phyloP scores from a whole-genome alignment of 2,888 invertebrate species.

The Tetramorium bicarinatum region DNA sequence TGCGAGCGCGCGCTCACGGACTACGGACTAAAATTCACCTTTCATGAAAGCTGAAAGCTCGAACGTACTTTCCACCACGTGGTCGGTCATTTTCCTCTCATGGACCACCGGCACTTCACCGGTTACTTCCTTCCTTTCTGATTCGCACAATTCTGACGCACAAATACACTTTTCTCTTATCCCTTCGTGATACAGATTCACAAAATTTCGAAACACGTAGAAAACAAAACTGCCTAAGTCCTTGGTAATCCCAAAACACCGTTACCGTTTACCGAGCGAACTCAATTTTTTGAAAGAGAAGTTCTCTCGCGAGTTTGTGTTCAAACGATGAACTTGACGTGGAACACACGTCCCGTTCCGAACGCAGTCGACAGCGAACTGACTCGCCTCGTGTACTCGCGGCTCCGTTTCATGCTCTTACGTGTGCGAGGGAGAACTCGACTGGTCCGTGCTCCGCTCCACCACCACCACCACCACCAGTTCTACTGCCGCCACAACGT shows the following conservation, averaged over 20 bases:
- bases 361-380: conserved; percentile 80
- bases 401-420: conserved; percentile 65
- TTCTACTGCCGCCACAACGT: conserved; percentile 6
- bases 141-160: conserved; percentile 64
- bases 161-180: conserved; percentile 41
- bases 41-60: conserved; percentile 82
- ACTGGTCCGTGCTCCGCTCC: conserved; percentile 65
- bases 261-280: not conserved
- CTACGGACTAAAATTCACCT: conserved; percentile 78
- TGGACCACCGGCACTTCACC: conserved; percentile 53
- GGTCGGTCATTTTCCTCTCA: conserved; percentile 78
- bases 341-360: conserved; percentile 48
- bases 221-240: conserved; percentile 8
- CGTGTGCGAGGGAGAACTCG: conserved; percentile 75
- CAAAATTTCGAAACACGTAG: conserved; percentile 48
- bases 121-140: conserved; percentile 34
- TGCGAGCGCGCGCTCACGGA: conserved; percentile 5
- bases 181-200: conserved; percentile 15
- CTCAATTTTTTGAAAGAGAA: not conserved
- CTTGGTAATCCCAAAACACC: conserved; percentile 26
- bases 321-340: not conserved
- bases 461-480: conserved; percentile 47
- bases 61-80: conserved; percentile 81
- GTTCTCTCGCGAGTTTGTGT: not conserved
- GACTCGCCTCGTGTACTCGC: conserved; percentile 76